A percentile compares a stretch with the other conserved stretches of the same genome.
phyloP scores from a whole-genome alignment of 2,888 invertebrate species.

The Drosophila multiciliata region DNA sequence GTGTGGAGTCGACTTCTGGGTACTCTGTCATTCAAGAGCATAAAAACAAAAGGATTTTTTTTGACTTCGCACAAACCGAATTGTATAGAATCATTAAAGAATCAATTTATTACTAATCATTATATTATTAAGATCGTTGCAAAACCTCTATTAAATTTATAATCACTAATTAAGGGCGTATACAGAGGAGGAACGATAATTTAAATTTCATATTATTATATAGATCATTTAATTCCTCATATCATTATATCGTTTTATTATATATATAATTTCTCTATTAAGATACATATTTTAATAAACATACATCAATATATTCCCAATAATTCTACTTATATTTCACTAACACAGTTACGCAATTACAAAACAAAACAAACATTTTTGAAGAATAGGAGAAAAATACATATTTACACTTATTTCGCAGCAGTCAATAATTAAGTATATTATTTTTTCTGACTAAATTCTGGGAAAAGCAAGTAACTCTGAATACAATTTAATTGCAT shows the following conservation, averaged over 20 bases:
- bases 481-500: conserved; percentile 27
- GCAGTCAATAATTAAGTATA: not conserved
- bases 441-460: not conserved
- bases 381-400: not conserved
- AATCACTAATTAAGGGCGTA: not conserved
- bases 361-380: not conserved
- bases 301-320: not conserved
- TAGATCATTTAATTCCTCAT: not conserved
- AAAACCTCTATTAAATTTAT: not conserved
- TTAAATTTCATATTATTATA: not conserved
- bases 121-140: too few relatives aligned
- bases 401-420: not conserved
- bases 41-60: not conserved
- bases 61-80: too few relatives aligned
- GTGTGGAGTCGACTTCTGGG: conserved; percentile 11
- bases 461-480: not conserved
- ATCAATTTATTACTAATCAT: too few relatives aligned
- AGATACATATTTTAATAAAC: not conserved
- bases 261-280: not conserved
- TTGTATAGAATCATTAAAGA: too few relatives aligned
- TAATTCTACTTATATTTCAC: not conserved
- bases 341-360: not conserved
- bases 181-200: not conserved
- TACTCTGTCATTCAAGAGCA: conserved; percentile 24
- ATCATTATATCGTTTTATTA: not conserved